phyloP scores from a whole-genome alignment of 2,888 invertebrate genomes.

The Argyresthia goedartella region DNA sequence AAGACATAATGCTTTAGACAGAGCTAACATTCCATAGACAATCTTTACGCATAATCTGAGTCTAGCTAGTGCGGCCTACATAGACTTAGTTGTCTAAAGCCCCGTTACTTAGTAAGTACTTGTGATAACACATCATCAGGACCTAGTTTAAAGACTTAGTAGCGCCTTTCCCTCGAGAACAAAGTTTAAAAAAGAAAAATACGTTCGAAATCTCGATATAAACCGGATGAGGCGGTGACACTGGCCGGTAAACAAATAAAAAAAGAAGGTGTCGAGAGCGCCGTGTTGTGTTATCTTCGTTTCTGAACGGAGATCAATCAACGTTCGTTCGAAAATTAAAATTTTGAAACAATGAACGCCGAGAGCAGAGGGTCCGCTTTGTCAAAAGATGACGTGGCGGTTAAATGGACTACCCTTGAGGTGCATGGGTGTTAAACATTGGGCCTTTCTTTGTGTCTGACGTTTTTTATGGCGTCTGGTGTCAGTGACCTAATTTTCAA shows the following conservation, averaged over 20 bases:
- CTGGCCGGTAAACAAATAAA: slow-evolving; percentile 25
- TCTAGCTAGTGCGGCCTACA: background rate
- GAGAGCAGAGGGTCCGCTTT: background rate
- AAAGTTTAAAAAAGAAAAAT: background rate
- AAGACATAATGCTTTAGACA: background rate
- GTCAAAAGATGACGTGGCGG: background rate
- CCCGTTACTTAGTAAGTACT: slow-evolving; percentile 3
- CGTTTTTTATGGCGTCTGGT: background rate
- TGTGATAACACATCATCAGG: slow-evolving; percentile 2
- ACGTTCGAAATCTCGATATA: slow-evolving; percentile 32
- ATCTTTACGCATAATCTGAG: slow-evolving; percentile 5
- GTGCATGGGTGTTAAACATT: background rate
- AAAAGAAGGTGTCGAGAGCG: slow-evolving; percentile 40
- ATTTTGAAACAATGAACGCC: slow-evolving; percentile 6
- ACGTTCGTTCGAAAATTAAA: slow-evolving; percentile 13
- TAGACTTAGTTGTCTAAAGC: background rate
- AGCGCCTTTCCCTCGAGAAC: too few species aligned
- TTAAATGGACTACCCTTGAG: background rate
- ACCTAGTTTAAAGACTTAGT: background rate
- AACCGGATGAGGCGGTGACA: slow-evolving; percentile 43
- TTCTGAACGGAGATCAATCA: slow-evolving; percentile 53
- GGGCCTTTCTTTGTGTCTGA: background rate
- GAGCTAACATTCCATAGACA: slow-evolving; percentile 2
- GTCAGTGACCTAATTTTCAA: background rate
- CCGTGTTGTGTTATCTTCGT: slow-evolving; percentile 51